Evolutionary conservation across 1,140 invertebrate genomes (phyloP), one percentile per base, ranked within the genome.

Genomic region (Monochamus saltuarius): DNA sequence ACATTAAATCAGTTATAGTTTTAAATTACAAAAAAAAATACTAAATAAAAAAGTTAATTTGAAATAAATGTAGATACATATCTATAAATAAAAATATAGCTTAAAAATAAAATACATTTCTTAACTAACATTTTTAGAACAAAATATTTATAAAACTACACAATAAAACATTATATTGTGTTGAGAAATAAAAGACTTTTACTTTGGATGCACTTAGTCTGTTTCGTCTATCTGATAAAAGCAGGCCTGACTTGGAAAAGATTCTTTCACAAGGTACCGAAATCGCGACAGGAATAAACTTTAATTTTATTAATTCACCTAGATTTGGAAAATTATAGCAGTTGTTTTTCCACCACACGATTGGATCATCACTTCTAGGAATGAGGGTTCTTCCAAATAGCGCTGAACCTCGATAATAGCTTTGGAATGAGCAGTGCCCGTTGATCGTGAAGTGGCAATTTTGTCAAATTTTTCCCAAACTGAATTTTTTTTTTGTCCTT

Each of bases 381-480:
- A 58, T 42, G 46, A 7, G 13, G 19, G 22, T 19, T 47, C 46
- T 22, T 62, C 60, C 7, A 62, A 43, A 58, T 52, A 62, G 2
- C 60, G 36, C 39, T 62, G 51, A 4, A 62, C 40, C 46, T 62
- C 60, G 4, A 62, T 50, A n/a, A 62, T 40, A 0, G 60, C 55
- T 9, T 45, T 45, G 16, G 40, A 47, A 22, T 16, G 42, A 9
- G 11, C 17, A 38, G 14, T 47, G 10, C 59, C 53, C 0, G 14
- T 19, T 29, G 14, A 51, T 10, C 46, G 42, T n/a, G n/a, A n/a
- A 29, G 40, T 29, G 22, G 22, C 22, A 29, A 29, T 29, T 29
- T 29, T 29, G 6, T 29, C 22, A 29, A 29, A 29, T 6, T 29
- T 29, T 3, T 6, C 6, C 22, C 22, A 29, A 29, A 29, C 6